These are phyloP conservation scores for Temnothorax rugatulus DNA, from an alignment of 2,888 invertebrate species.

Conservation along the genomic window DNA sequence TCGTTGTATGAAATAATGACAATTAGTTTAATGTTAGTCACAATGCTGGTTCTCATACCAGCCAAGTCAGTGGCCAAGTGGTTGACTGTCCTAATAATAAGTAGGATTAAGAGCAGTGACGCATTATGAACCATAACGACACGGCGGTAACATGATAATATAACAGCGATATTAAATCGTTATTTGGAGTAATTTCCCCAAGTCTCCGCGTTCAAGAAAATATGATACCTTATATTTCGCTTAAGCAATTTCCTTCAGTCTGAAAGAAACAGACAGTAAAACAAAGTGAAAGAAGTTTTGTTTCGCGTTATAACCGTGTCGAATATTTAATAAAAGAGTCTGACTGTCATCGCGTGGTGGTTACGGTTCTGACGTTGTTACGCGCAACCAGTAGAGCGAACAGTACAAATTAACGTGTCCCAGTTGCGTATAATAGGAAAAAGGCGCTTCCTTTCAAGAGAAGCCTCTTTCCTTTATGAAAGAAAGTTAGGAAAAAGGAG, in stretches of 20 bases:
- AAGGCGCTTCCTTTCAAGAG: neutral
- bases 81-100: conserved; percentile 66
- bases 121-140: conserved; percentile 60
- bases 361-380: conserved; percentile 68
- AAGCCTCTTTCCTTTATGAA: conserved; percentile 3
- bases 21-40: conserved; percentile 61
- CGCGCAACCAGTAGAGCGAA: conserved; percentile 75
- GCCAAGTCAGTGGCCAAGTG: conserved; percentile 44
- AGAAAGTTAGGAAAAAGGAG: neutral
- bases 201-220: neutral
- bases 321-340: neutral
- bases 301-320: neutral
- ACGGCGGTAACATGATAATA: conserved; percentile 21
- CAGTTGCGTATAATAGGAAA: conserved; percentile 39
- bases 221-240: neutral
- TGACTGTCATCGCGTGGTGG: conserved; percentile 56
- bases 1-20: conserved; percentile 36
- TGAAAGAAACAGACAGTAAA: neutral
- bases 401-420: conserved; percentile 77
- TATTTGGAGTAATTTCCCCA: neutral
- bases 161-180: conserved; percentile 6
- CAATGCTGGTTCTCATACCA: conserved; percentile 36
- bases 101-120: conserved; percentile 70
- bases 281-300: neutral
- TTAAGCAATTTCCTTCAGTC: neutral